Evolutionary conservation across 2,888 invertebrate species (phyloP).

Genomic region (Venusia cambrica): DNA sequence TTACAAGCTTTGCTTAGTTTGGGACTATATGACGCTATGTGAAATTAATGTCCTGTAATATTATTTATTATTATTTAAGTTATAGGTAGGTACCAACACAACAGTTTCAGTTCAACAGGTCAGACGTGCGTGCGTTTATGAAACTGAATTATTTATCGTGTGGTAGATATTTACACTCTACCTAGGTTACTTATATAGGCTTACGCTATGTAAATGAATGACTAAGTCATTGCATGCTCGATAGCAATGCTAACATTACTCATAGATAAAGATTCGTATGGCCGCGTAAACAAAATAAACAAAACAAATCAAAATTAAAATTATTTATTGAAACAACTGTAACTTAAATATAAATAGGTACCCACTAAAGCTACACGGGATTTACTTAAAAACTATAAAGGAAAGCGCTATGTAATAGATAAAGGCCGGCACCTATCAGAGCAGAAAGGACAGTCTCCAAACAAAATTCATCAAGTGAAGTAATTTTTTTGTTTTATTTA

Average conservation of each 20-base stretch:
- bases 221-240: constrained; percentile 13
- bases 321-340: constrained; percentile 79
- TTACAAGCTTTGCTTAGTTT: too few species aligned
- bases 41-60: too few species aligned
- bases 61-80: too few species aligned
- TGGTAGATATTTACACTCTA: not conserved
- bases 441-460: constrained; percentile 5
- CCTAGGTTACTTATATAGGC: constrained; percentile 5
- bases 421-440: constrained; percentile 18
- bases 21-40: too few species aligned
- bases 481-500: constrained; percentile 1
- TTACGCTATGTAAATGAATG: constrained; percentile 10
- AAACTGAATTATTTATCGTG: too few species aligned
- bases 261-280: constrained; percentile 9
- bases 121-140: too few species aligned
- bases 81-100: too few species aligned
- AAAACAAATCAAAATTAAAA: constrained; percentile 63
- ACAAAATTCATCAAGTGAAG: not conserved
- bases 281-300: constrained; percentile 28
- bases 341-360: constrained; percentile 65
- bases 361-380: constrained; percentile 72
- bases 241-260: constrained; percentile 25
- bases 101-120: too few species aligned
- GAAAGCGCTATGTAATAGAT: constrained; percentile 66
- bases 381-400: constrained; percentile 64